phyloP scores from a whole-genome alignment of 2,888 invertebrate genomes.

The Erynnis tages region DNA sequence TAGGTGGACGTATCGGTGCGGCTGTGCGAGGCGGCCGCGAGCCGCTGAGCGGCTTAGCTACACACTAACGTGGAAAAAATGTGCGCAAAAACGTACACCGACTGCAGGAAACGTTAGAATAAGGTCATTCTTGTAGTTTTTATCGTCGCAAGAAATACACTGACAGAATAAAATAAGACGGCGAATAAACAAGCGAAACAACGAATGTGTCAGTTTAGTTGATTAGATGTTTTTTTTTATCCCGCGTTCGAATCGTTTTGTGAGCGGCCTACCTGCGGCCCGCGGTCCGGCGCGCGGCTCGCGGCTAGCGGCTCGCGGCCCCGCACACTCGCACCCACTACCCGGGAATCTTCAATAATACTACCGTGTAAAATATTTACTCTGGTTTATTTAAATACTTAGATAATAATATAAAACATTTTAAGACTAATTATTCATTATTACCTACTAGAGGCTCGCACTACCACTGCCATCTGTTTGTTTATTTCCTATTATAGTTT shows the following conservation, averaged over 20 bases:
- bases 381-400: slow-evolving; percentile 76
- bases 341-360: slow-evolving; percentile 66
- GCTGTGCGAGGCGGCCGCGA: slow-evolving; percentile 8
- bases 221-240: slow-evolving; percentile 38
- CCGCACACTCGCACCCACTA: slow-evolving; percentile 44
- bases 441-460: slow-evolving; percentile 55
- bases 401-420: slow-evolving; percentile 74
- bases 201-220: slow-evolving; percentile 41
- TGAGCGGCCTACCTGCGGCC: slow-evolving; percentile 34
- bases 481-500: slow-evolving; percentile 42
- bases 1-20: slow-evolving; percentile 5
- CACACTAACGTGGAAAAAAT: slow-evolving; percentile 19
- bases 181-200: slow-evolving; percentile 37
- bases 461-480: slow-evolving; percentile 42
- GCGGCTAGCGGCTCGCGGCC: not conserved
- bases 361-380: slow-evolving; percentile 71
- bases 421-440: slow-evolving; percentile 67
- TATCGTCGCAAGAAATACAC: slow-evolving; percentile 12
- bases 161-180: slow-evolving; percentile 27
- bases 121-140: slow-evolving; percentile 22
- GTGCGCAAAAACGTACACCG: slow-evolving; percentile 15
- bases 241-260: slow-evolving; percentile 34
- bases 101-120: slow-evolving; percentile 29
- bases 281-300: slow-evolving; percentile 1
- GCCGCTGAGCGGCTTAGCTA: not conserved